phyloP scores from a whole-genome alignment of 1,140 invertebrate species.

The Tetragonula clypearis region DNA sequence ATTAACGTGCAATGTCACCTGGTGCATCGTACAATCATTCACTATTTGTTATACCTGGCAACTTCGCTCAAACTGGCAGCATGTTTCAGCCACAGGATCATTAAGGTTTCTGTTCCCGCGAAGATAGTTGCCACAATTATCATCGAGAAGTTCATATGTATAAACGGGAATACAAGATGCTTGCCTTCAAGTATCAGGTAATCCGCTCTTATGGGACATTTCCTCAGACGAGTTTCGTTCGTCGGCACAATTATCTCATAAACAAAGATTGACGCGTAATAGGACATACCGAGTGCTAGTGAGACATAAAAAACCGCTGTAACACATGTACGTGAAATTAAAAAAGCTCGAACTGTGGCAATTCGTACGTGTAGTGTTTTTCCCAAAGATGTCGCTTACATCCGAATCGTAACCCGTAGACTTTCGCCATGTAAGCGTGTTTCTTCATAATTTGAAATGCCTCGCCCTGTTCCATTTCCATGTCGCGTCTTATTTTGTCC shows the following conservation, averaged over 20 bases:
- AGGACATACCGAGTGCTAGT: not conserved
- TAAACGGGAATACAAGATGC: too few species aligned
- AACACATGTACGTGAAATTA: not conserved
- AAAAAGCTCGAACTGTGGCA: not conserved
- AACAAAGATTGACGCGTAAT: not conserved
- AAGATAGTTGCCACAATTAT: too few species aligned
- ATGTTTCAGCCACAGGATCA: too few species aligned
- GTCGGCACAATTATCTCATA: not conserved
- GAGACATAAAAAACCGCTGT: not conserved
- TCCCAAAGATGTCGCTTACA: not conserved
- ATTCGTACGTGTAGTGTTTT: not conserved
- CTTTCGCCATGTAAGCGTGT: not conserved
- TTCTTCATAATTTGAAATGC: not conserved
- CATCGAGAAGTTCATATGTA: too few species aligned
- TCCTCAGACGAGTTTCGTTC: not conserved
- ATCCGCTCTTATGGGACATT: not conserved
- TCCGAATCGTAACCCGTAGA: not conserved
- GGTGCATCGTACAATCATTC: too few species aligned
- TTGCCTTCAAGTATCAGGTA: conserved; percentile 10
- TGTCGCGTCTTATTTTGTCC: not conserved
- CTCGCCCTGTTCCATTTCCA: not conserved
- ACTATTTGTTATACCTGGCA: too few species aligned
- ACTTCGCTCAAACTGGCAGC: too few species aligned
- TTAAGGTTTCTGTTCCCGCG: too few species aligned
- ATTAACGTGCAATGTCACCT: too few species aligned